phyloP scores from a whole-genome alignment of 1,140 invertebrate genomes.

The Calosoma granatense region DNA sequence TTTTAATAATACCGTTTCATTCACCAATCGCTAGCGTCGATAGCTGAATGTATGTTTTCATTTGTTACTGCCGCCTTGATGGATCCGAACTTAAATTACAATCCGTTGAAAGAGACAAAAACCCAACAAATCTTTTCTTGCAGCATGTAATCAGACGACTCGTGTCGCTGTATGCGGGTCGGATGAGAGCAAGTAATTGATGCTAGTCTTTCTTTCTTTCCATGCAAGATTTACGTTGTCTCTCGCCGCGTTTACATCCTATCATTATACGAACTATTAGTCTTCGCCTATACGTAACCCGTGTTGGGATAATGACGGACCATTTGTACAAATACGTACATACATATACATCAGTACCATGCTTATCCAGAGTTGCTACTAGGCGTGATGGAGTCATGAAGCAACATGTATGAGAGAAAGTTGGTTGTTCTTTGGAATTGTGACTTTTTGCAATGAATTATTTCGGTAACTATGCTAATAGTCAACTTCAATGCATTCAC shows the following conservation, averaged over 20 bases:
- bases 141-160: not conserved
- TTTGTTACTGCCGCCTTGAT: not conserved
- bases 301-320: too few relatives aligned
- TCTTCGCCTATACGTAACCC: not conserved
- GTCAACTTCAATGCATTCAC: too few relatives aligned
- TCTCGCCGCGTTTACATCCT: not conserved
- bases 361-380: too few relatives aligned
- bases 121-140: not conserved
- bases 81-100: conserved; percentile 6
- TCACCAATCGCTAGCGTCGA: not conserved
- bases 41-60: conserved; percentile 1
- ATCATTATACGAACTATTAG: not conserved
- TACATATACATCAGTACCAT: too few relatives aligned
- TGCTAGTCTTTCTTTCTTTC: not conserved
- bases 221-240: conserved; percentile 4
- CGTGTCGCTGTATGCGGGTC: not conserved
- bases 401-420: too few relatives aligned
- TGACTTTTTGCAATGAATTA: too few relatives aligned
- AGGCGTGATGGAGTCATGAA: too few relatives aligned
- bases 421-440: too few relatives aligned
- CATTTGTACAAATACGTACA: too few relatives aligned
- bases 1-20: too few relatives aligned
- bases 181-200: not conserved
- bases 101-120: not conserved
- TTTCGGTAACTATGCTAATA: too few relatives aligned